Percentiles rank a stretch among this genome's conserved stretches.
phyloP scores from a whole-genome alignment of 2,797 vertebrate genomes.

The Cephalopachus bancanus region DNA sequence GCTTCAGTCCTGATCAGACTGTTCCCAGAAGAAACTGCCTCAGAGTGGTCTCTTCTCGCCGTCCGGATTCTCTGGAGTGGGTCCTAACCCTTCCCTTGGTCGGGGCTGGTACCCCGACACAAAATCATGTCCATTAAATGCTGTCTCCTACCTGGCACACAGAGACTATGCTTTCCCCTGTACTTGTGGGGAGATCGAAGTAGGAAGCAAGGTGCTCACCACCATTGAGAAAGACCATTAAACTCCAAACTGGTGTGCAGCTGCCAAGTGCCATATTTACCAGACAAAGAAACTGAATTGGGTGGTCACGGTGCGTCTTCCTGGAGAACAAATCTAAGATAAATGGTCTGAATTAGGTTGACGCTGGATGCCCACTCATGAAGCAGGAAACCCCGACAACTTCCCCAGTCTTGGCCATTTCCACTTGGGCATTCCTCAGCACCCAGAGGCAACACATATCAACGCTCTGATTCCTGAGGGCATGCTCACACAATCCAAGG shows the following conservation, averaged over 20 bases:
- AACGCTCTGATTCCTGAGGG: neutral
- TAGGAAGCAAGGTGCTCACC: neutral
- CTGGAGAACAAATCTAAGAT: neutral
- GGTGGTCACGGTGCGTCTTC: neutral
- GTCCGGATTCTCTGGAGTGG: too few species aligned
- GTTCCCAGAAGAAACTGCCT: too few species aligned
- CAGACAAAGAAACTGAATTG: neutral
- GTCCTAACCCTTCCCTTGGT: too few species aligned
- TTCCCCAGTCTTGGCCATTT: neutral
- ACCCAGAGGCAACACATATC: neutral
- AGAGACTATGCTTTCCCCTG: neutral
- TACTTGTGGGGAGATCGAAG: neutral
- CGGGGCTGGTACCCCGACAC: too few species aligned
- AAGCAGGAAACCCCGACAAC: too few species aligned
- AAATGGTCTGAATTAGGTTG: neutral
- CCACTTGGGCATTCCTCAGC: neutral
- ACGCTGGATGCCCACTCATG: neutral
- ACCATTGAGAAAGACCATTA: neutral
- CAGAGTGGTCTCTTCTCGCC: too few species aligned
- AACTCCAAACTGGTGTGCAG: neutral
- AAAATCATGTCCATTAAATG: neutral
- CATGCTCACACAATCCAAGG: neutral
- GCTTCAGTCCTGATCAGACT: too few species aligned
- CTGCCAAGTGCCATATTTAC: neutral
- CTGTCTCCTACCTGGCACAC: conserved; percentile 14